Evolutionary conservation across 1,140 invertebrate species (phyloP).

Genomic region (Penaeus chinensis): DNA sequence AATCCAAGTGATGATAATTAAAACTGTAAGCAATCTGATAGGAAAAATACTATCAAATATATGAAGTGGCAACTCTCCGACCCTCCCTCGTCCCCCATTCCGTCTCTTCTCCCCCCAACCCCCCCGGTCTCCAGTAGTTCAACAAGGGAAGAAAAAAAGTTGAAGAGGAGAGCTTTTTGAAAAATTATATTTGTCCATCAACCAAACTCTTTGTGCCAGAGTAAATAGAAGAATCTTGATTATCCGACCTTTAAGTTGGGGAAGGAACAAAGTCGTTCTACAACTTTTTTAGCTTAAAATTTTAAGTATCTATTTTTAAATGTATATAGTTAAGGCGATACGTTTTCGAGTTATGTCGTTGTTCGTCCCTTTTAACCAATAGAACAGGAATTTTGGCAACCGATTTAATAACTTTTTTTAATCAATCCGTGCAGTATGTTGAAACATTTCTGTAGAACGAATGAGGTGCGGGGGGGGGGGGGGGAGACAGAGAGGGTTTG

Average conservation of each 20-base stretch:
- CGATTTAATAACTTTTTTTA: no score
- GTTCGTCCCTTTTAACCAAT: not conserved
- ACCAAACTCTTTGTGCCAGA: slow-evolving; percentile 9
- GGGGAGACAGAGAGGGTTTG: no score
- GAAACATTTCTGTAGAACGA: no score
- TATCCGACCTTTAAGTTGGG: not conserved
- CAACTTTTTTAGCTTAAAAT: not conserved
- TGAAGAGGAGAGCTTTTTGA: not conserved
- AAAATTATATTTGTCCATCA: slow-evolving; percentile 23
- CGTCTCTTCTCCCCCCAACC: not conserved
- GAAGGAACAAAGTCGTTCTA: not conserved
- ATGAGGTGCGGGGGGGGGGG: no score
- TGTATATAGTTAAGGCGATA: not conserved
- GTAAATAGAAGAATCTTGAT: not conserved
- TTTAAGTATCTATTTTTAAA: not conserved
- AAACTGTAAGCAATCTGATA: not conserved
- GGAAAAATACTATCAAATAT: not conserved
- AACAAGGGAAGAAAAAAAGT: not conserved
- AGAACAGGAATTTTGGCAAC: not conserved
- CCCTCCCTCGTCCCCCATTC: not conserved
- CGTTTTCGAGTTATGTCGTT: not conserved
- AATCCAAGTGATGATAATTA: not conserved
- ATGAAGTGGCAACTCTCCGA: not conserved
- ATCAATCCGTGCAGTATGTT: no score
- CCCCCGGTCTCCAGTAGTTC: not conserved